phyloP scores from a whole-genome alignment of 2,888 invertebrate species.

The Mesochorus sp. region DNA sequence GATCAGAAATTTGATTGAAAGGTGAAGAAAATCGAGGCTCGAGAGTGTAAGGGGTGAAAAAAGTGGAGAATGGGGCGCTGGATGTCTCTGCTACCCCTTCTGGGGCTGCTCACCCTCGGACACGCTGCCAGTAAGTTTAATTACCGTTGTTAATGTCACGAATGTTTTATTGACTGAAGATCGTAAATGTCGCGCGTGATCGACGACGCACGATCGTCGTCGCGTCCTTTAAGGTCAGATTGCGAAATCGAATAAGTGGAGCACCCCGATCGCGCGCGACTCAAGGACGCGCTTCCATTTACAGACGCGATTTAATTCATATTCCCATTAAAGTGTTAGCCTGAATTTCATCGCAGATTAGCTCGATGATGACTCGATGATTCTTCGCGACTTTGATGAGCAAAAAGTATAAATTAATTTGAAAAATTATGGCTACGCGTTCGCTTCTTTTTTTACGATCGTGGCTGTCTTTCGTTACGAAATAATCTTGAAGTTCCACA shows the following conservation, averaged over 20 bases:
- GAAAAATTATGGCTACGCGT: background rate
- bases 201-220: constrained; percentile 18
- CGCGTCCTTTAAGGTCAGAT: constrained; percentile 71
- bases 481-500: constrained; percentile 14
- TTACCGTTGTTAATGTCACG: constrained; percentile 17
- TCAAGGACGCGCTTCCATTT: constrained; percentile 74
- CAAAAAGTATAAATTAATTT: background rate
- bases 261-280: constrained; percentile 67
- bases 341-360: background rate
- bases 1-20: constrained; percentile 1
- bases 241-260: constrained; percentile 74
- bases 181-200: constrained; percentile 24
- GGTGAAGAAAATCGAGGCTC: background rate
- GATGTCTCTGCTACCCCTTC: constrained; percentile 66
- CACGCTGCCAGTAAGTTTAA: constrained; percentile 68
- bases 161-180: constrained; percentile 63
- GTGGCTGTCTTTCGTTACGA: background rate
- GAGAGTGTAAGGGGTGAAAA: constrained; percentile 25
- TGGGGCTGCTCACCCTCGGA: constrained; percentile 70
- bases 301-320: constrained; percentile 35
- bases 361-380: constrained; percentile 23
- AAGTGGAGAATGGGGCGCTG: constrained; percentile 67
- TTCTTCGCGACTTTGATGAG: background rate
- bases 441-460: constrained; percentile 7
- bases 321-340: constrained; percentile 10